Evolutionary conservation across 1,140 invertebrate species (phyloP), one percentile per base, ranked within the genome.

Genomic region (Zaprionus gabonicus): DNA sequence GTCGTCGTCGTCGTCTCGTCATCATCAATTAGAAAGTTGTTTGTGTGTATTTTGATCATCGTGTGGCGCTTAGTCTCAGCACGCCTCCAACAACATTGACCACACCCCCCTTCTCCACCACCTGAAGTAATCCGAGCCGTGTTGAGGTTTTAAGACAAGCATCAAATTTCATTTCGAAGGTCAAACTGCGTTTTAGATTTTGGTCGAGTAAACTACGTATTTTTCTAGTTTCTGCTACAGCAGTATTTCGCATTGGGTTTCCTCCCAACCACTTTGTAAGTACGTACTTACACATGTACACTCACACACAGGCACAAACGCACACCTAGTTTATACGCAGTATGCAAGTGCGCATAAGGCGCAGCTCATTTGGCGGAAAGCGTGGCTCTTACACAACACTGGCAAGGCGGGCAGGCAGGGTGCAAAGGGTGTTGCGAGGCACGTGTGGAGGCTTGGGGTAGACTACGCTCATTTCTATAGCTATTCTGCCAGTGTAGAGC

Each of bases 1-100:
- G 41, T 64, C 20, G 20, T 64, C 20, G 20, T 20, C 41, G 70
- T 59, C 67, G 63, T 3, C 51, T 57, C 77, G 70, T 76, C 64
- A 71, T 81, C 83, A 80, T 67, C 78, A 78, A 88, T 83, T 87
- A 80, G 83, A 87, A 87, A 88, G 84, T 88, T 81, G 81, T 78
- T 78, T 78, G 44, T 74, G 25, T 27, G 60, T 23, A 23, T 56
- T 49, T 49, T 34, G 31, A 34, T 34, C 31, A 34, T 34, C 31
- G 31, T 34, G 31, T 34, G 31, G 31, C 31, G 31, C 31, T 57
- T 62, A 63, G 60, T 17, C 68, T 86, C 44, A 53, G 49, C 49
- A 53, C 6, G 49, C 23, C 49, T 41, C 1, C 15, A 27, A n/a
- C 15, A 27, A n/a, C 55, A 58, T 41, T 36, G 10, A 27, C 49